Evolutionary conservation across 2,113 vertebrate genomes (phyloP).

Genomic region (Ascaphus truei): DNA sequence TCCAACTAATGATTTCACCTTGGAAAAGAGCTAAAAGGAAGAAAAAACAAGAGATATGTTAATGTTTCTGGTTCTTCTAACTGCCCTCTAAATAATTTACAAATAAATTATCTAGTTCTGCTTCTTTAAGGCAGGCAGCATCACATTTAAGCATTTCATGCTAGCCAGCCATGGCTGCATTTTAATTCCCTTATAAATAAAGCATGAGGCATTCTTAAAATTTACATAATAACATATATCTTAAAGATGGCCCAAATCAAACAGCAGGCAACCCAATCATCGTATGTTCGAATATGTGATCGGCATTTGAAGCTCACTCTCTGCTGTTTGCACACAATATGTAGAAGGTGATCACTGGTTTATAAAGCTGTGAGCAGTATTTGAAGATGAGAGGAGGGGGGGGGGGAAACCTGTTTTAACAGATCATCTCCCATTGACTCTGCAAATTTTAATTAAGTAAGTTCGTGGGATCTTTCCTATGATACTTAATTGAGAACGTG

Average conservation of each 20-base stretch:
- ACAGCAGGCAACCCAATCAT: not conserved
- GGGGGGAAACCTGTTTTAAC: no score
- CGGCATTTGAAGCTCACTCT: constrained; percentile 14
- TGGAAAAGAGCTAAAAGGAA: not conserved
- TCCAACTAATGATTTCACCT: not conserved
- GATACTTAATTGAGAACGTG: not conserved
- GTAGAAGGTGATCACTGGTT: not conserved
- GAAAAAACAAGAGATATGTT: not conserved
- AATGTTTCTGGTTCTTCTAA: not conserved
- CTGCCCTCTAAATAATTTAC: not conserved
- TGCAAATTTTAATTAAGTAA: constrained; percentile 9
- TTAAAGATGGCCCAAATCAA: constrained; percentile 7
- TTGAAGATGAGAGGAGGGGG: not conserved
- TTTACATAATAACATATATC: constrained; percentile 20
- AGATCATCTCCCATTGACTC: not conserved
- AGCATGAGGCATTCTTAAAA: constrained; percentile 8
- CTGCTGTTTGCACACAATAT: not conserved
- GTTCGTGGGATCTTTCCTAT: not conserved
- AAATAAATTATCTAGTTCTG: not conserved
- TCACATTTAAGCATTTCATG: not conserved
- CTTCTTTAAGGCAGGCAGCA: not conserved
- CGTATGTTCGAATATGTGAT: constrained; percentile 13
- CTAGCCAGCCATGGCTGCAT: not conserved
- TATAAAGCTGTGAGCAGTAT: not conserved
- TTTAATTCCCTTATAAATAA: constrained; percentile 24